A percentile compares a stretch with the other conserved stretches of the same genome.
These are phyloP conservation scores for Tridacna crocea DNA, from an alignment of 2,888 invertebrate species.

Conservation along the genomic window DNA sequence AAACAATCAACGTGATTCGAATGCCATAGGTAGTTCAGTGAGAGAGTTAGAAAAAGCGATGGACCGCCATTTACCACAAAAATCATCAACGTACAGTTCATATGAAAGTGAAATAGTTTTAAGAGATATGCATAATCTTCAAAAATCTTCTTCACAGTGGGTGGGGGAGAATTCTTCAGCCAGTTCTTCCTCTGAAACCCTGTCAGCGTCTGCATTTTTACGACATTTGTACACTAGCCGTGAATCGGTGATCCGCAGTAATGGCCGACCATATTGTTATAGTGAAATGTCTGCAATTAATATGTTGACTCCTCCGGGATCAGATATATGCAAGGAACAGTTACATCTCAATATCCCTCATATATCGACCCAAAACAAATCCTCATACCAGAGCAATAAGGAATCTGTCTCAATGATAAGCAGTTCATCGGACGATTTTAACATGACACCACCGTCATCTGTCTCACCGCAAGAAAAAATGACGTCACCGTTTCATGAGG, in stretches of 20 bases:
- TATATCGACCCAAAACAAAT: constrained; percentile 59
- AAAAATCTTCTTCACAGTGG: constrained; percentile 91
- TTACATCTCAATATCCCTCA: constrained; percentile 67
- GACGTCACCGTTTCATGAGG: constrained; percentile 52
- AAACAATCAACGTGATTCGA: constrained; percentile 8
- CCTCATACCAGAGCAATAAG: constrained; percentile 40
- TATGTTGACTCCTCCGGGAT: constrained; percentile 95
- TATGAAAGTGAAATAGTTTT: constrained; percentile 5
- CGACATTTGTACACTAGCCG: constrained; percentile 96
- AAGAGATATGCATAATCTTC: constrained; percentile 49
- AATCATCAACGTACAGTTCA: constrained; percentile 2
- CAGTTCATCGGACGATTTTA: constrained; percentile 86
- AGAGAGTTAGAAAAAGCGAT: constrained; percentile 98
- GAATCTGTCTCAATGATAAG: constrained; percentile 62
- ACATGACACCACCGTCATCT: constrained; percentile 98
- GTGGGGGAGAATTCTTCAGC: constrained; percentile 88
- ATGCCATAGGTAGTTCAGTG: constrained; percentile 86
- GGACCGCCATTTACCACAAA: constrained; percentile 93
- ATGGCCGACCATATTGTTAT: constrained; percentile 77
- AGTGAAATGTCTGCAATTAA: constrained; percentile 86
- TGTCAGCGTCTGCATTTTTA: constrained; percentile 95
- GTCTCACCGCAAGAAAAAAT: constrained; percentile 95
- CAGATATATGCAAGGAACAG: constrained; percentile 87
- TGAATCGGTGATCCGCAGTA: constrained; percentile 96
- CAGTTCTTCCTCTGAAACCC: constrained; percentile 74